Base-by-base conservation (phyloP, 2,797 vertebrate genomes). In the Diceros bicornis region DNA sequence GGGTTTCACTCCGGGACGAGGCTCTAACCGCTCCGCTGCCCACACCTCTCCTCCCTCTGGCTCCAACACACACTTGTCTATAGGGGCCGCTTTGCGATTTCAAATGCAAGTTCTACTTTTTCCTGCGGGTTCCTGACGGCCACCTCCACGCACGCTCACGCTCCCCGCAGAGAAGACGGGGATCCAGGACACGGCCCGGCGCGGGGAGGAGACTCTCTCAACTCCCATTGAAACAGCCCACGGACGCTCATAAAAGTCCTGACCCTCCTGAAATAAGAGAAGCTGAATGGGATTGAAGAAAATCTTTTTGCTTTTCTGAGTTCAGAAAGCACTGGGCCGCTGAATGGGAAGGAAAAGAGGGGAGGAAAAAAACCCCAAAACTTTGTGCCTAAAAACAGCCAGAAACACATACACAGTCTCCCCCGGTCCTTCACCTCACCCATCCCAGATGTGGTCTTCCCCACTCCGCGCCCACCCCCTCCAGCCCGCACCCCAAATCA, bases 391-490 rank as follows among this genome's bases (percentile, higher is more conserved):
- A 25, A 97, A 68, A 72, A 20, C 71, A 72, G 37, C 20, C 74
- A 85, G 23, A 84, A 59, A 86, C 64, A 41, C 32, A 52, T 4
- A 57, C 5, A 47, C 14, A 77, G 52, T 34, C 55, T 77, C 57
- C 47, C 47, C 62, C 7, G 62, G 71, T 34, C 69, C 85, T 83
- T 92, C 34, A 57, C 68, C 79, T 92, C 89, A 61, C 41, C 59
- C 96, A 37, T 23, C 61, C 96, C 91, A 97, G 89, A 94, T 29
- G 94, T 23, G 96, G 84, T 96, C 96, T 97, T 93, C 91, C 85
- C 87, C 7, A 7, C 90, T 88, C 66, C 82, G 88, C 87, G 83
- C 97, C 93, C 96, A 74, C 81, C 92, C 68, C 66, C 90, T 82
- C 44, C 75, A 77, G 61, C 95, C 93, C 29, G 85, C 92, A 92